A percentile compares a stretch with the other conserved stretches of the same genome.
Evolutionary conservation across 2,797 vertebrate genomes (phyloP).

Genomic region (Furcifer pardalis): DNA sequence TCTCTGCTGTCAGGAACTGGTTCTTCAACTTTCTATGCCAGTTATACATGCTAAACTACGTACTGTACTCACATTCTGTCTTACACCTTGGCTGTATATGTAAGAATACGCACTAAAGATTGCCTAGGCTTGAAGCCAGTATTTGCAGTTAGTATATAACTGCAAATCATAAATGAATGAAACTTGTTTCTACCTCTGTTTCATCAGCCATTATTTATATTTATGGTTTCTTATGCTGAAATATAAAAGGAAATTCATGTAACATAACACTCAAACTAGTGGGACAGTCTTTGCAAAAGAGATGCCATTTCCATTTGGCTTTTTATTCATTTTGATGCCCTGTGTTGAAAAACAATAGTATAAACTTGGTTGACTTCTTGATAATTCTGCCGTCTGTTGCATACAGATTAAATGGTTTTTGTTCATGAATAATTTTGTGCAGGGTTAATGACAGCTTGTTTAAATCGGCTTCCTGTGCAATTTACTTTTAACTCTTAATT

Average conservation of each 20-base stretch:
- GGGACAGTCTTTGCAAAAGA: not conserved
- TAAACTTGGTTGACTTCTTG: not conserved
- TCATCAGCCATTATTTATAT: not conserved
- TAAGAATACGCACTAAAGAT: constrained; percentile 8
- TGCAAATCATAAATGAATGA: fast-evolving
- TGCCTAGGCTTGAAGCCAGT: constrained; percentile 23
- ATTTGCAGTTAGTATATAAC: constrained; percentile 24
- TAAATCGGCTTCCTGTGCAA: not conserved
- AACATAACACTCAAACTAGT: not conserved
- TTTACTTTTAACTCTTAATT: not conserved
- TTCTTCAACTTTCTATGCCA: constrained; percentile 73
- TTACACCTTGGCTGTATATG: constrained; percentile 35
- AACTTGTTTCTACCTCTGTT: not conserved
- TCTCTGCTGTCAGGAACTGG: constrained; percentile 62
- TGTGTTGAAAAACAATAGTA: constrained; percentile 21
- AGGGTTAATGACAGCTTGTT: not conserved
- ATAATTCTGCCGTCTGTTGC: not conserved
- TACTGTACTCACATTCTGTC: constrained; percentile 41
- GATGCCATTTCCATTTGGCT: not conserved
- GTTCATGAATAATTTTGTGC: not conserved
- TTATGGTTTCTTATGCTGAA: not conserved
- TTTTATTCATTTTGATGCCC: not conserved
- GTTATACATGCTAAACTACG: constrained; percentile 45
- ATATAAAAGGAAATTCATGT: not conserved
- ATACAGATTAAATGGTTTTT: not conserved